A percentile compares a stretch with the other conserved stretches of the same genome.
phyloP scores from a whole-genome alignment of 1,140 invertebrate genomes.

The Neomicropteryx cornuta region DNA sequence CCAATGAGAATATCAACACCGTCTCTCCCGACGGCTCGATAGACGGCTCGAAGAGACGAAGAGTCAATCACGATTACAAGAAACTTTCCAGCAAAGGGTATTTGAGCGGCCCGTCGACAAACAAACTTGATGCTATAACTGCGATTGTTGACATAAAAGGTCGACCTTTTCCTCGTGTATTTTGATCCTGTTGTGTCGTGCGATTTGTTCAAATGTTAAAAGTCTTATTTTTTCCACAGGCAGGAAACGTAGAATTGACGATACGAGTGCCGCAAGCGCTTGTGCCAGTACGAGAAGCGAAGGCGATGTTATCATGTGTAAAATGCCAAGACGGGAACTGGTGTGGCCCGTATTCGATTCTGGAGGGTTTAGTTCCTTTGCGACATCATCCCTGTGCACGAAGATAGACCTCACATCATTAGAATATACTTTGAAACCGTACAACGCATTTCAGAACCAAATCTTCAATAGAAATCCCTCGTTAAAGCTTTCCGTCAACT shows the following conservation, averaged over 20 bases:
- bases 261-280: too few relatives aligned
- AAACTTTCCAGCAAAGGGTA: conserved; percentile 27
- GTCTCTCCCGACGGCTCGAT: conserved; percentile 24
- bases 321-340: conserved; percentile 27
- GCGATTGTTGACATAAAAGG: conserved; percentile 11
- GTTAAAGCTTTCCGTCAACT: conserved; percentile 14
- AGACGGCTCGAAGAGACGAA: conserved; percentile 29
- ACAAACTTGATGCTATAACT: conserved; percentile 5
- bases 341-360: conserved; percentile 40
- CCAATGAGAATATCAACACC: too few relatives aligned
- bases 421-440: too few relatives aligned
- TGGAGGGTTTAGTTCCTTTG: conserved; percentile 31
- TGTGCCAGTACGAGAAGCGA: too few relatives aligned
- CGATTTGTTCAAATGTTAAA: too few relatives aligned
- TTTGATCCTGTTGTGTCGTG: too few relatives aligned
- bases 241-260: too few relatives aligned
- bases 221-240: too few relatives aligned
- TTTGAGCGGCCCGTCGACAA: conserved; percentile 1
- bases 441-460: conserved; percentile 9
- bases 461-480: conserved; percentile 12
- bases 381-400: too few relatives aligned
- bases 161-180: conserved; percentile 2
- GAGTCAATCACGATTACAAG: conserved; percentile 31
- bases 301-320: too few relatives aligned
- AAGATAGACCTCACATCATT: too few relatives aligned